Percentiles rank a stretch among this genome's conserved stretches.
phyloP scores from a whole-genome alignment of 2,113 vertebrate species.

The Poicephalus gulielmi region DNA sequence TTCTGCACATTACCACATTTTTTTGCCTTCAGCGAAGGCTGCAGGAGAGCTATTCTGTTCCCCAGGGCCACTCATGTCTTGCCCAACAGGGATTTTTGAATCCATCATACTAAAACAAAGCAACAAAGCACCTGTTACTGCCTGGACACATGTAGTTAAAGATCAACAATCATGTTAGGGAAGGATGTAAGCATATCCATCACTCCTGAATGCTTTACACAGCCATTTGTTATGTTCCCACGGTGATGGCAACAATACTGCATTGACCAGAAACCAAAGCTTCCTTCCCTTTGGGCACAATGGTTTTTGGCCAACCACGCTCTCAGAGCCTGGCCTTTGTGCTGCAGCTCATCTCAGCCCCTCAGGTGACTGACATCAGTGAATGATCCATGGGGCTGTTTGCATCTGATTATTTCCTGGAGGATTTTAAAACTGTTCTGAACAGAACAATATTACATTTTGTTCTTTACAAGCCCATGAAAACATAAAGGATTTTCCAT shows the following conservation, averaged over 20 bases:
- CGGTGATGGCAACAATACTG: constrained; percentile 39
- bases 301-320: not conserved
- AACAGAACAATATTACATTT: not conserved
- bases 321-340: not conserved
- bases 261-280: constrained; percentile 30
- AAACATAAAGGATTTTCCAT: not conserved
- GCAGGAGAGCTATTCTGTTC: not conserved
- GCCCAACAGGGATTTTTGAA: not conserved
- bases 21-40: not conserved
- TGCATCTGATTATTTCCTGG: not conserved
- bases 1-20: not conserved
- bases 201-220: constrained; percentile 21
- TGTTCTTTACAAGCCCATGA: not conserved
- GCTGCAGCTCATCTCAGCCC: not conserved
- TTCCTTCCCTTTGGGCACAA: not conserved
- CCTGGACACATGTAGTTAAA: not conserved
- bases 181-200: constrained; percentile 51
- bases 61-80: not conserved
- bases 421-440: not conserved
- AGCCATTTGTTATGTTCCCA: constrained; percentile 39
- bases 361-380: not conserved
- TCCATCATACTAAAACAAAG: not conserved
- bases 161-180: not conserved
- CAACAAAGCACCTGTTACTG: constrained; percentile 36
- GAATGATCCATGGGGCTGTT: not conserved